These are phyloP conservation scores for Myotis pilosus DNA, from an alignment of 2,797 vertebrate genomes.

Conservation along the genomic window DNA sequence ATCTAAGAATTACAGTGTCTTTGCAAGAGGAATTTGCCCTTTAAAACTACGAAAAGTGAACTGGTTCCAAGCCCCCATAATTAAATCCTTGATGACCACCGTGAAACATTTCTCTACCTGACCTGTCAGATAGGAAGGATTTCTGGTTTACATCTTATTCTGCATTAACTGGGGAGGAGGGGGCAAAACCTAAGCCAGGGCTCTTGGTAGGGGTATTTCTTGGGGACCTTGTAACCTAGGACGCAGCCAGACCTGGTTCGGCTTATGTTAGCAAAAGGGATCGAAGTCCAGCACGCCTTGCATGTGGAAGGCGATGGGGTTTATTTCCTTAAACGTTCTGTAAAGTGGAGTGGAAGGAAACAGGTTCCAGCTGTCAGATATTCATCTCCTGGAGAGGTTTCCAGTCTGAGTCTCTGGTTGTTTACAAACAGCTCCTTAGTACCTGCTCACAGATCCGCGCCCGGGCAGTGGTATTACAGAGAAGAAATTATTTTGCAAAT, in stretches of 20 bases:
- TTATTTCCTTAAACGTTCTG: constrained; percentile 68
- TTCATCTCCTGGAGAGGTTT: constrained; percentile 63
- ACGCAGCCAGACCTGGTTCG: background rate
- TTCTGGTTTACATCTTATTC: constrained; percentile 46
- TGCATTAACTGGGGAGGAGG: background rate
- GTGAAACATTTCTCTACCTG: background rate
- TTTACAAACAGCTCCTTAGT: constrained; percentile 68
- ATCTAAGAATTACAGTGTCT: background rate
- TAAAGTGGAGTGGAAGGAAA: constrained; percentile 70
- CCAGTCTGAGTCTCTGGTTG: constrained; percentile 31
- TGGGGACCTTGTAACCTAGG: background rate
- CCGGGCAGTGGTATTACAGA: constrained; percentile 37
- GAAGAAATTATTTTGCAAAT: constrained; percentile 64
- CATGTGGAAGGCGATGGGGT: constrained; percentile 52
- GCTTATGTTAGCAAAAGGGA: constrained; percentile 46
- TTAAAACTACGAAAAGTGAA: constrained; percentile 15
- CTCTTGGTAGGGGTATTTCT: background rate
- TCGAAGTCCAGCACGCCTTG: constrained; percentile 39
- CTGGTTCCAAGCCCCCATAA: background rate
- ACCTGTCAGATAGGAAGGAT: constrained; percentile 5
- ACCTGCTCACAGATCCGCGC: constrained; percentile 30
- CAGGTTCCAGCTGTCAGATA: constrained; percentile 71
- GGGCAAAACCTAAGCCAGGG: background rate
- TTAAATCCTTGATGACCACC: background rate
- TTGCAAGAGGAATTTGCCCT: background rate